Evolutionary conservation across 2,113 vertebrate genomes (phyloP), one percentile per base, ranked within the genome.

Genomic region (Erpornis zantholeuca): DNA sequence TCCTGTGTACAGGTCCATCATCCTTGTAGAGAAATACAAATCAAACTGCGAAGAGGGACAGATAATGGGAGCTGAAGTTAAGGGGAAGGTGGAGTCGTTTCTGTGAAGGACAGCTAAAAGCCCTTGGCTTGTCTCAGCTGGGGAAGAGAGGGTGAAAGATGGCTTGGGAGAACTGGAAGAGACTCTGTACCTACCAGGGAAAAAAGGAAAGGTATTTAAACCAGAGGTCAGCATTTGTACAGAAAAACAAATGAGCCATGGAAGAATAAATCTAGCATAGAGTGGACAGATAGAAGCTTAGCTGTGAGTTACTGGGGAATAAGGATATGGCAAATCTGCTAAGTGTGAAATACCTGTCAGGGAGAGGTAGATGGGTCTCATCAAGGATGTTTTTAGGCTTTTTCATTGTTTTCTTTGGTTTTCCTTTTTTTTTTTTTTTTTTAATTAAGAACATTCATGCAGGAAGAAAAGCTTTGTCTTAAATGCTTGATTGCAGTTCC

Each of bases 401-500:
- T 53, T 42, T 13, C 49, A 49, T 20, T 49, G 44, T 38, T 79
- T 23, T 8, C 4, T 25, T 66, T 21, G 24, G 14, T 12, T 56
- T 57, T 56, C 24, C 4, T 28, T 49, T 18, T 28, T 44, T 19
- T 31, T 16, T 22, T 12, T n/a, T 47, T 42, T 25, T 38, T 68
- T 57, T 3, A 15, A 65, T 84, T 49, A 69, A 92, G 42, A 71
- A 22, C 15, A 27, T 95, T 89, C 31, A 45, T 76, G 36, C 23
- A 44, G 52, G 63, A 92, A 85, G 69, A 84, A 86, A 64, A 82
- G 73, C 53, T 89, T 79, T 92, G 44, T 92, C 45, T 92, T 73
- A 68, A 76, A 71, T 31, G 45, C 61, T 95, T 84, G 77, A 84
- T 68, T 91, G 84, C 91, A 89, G 4, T 87, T 94, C 61, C 86